Percentiles rank a stretch among this genome's conserved stretches.
Evolutionary conservation across 53 echinoderm and acorn worm genomes (phyloP).

Genomic region (Echinometra lucunter): DNA sequence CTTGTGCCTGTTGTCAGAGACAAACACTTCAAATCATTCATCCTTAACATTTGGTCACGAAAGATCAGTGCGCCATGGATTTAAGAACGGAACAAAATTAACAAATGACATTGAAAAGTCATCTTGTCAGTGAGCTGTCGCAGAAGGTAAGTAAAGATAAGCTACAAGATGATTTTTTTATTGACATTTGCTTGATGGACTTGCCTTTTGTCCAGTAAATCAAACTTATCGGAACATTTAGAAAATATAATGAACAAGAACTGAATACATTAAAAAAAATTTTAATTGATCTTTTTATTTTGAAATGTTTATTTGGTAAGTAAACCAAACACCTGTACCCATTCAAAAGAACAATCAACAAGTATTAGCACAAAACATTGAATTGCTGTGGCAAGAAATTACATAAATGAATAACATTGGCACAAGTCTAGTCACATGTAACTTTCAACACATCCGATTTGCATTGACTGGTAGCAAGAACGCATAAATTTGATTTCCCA

Average conservation of each 20-base stretch:
- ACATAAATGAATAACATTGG: too few relatives aligned
- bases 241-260: not conserved
- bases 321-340: not conserved
- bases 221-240: not conserved
- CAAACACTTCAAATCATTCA: not conserved
- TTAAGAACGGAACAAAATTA: not conserved
- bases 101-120: not conserved
- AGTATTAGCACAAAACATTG: not conserved
- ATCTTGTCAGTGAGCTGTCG: not conserved
- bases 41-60: not conserved
- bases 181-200: not conserved
- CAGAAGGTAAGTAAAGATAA: not conserved
- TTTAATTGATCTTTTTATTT: too few relatives aligned
- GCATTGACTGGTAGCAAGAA: not conserved
- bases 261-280: not conserved
- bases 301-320: not conserved
- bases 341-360: not conserved
- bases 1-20: not conserved
- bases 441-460: constrained; percentile 20
- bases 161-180: not conserved
- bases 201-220: not conserved
- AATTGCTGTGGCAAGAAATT: not conserved
- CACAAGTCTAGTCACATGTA: constrained; percentile 7
- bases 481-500: not conserved
- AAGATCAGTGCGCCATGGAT: too few relatives aligned